A percentile compares a stretch with the other conserved stretches of the same genome.
phyloP scores from a whole-genome alignment of 2,888 invertebrate species.

The Drosophila diplacantha region DNA sequence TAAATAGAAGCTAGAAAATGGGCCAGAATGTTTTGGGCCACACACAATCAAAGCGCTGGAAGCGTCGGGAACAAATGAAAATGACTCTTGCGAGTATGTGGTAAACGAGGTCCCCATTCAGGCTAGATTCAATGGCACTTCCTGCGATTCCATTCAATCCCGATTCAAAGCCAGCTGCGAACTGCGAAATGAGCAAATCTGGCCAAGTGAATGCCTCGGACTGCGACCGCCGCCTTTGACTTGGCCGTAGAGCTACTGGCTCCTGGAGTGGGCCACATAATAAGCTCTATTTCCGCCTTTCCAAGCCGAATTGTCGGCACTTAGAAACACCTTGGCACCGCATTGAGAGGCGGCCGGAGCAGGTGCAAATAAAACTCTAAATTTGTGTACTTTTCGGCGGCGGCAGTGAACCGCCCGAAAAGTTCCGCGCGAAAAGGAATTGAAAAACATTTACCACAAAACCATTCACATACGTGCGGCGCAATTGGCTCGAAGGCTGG shows the following conservation, averaged over 20 bases:
- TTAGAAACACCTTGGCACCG: slow-evolving; percentile 36
- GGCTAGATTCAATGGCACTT: slow-evolving; percentile 56
- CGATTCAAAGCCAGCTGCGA: slow-evolving; percentile 40
- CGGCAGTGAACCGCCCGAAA: slow-evolving; percentile 30
- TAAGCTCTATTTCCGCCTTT: slow-evolving; percentile 67
- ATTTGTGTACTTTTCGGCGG: slow-evolving; percentile 68
- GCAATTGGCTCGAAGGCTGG: slow-evolving; percentile 8
- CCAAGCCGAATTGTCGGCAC: slow-evolving; percentile 59
- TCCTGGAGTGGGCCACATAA: slow-evolving; percentile 43
- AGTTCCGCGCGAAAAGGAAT: slow-evolving; percentile 49
- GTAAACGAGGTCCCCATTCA: slow-evolving; percentile 56
- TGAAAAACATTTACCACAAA: slow-evolving; percentile 72
- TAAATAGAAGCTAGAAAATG: slow-evolving; percentile 50
- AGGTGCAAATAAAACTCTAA: slow-evolving; percentile 70
- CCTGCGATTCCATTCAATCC: slow-evolving; percentile 38
- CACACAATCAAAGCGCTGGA: slow-evolving; percentile 8
- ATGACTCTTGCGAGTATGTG: slow-evolving; percentile 62
- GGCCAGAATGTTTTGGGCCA: slow-evolving; percentile 26
- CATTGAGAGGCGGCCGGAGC: slow-evolving; percentile 44
- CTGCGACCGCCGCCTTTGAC: slow-evolving; percentile 59
- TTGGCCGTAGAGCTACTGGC: slow-evolving; percentile 42
- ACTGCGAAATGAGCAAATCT: slow-evolving; percentile 39
- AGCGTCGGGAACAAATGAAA: slow-evolving; percentile 36
- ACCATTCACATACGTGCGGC: slow-evolving; percentile 27
- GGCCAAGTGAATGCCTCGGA: slow-evolving; percentile 14